These are phyloP conservation scores for Synodontis membranacea DNA, from an alignment of 2,113 vertebrate species.

Conservation along the genomic window DNA sequence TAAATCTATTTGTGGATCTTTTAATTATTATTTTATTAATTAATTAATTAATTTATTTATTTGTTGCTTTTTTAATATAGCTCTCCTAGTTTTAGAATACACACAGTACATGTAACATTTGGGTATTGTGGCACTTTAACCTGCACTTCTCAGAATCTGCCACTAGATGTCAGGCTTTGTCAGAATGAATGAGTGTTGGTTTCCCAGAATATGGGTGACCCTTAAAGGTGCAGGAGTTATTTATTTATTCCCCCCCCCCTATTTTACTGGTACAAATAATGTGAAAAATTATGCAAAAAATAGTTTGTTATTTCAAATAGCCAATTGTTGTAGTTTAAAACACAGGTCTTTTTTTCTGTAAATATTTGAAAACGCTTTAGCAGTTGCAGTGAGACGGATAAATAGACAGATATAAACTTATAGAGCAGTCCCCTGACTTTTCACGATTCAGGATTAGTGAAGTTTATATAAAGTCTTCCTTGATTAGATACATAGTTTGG, in stretches of 20 bases:
- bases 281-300: background rate
- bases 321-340: no score
- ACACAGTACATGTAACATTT: background rate
- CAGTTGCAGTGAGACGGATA: no score
- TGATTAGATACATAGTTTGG: no score
- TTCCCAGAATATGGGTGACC: background rate
- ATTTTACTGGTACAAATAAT: background rate
- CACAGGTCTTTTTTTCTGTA: no score
- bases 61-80: no score
- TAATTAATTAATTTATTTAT: no score
- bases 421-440: no score
- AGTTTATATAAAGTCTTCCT: no score
- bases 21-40: background rate
- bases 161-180: slow-evolving; percentile 8
- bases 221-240: background rate
- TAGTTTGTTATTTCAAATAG: no score
- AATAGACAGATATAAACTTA: background rate
- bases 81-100: background rate
- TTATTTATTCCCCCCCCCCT: no score
- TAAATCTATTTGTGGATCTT: background rate
- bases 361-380: no score
- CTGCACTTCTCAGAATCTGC: background rate
- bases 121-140: background rate
- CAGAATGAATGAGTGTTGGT: background rate
- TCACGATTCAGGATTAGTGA: no score